These are phyloP conservation scores for Pantala flavescens DNA, from an alignment of 1,140 invertebrate genomes.

Conservation along the genomic window DNA sequence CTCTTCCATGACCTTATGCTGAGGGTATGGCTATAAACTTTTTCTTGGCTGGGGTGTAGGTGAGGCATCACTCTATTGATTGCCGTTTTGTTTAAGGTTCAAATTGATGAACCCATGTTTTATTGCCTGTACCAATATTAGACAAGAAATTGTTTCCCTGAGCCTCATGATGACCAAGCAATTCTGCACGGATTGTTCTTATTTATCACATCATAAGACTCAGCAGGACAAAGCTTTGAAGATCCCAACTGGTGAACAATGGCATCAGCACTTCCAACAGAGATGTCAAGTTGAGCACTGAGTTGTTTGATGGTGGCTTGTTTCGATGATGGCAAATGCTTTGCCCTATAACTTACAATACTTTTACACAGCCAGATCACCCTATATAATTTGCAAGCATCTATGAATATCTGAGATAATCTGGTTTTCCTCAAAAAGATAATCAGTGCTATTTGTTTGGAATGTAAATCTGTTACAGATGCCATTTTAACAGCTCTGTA, in stretches of 20 bases:
- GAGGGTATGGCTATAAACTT: no score
- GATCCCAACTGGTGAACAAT: conserved; percentile 14
- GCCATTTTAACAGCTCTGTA: conserved; percentile 13
- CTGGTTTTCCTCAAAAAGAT: conserved; percentile 16
- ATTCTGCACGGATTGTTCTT: not conserved
- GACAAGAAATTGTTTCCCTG: conserved; percentile 12
- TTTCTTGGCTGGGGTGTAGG: not conserved
- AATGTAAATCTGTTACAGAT: conserved; percentile 13
- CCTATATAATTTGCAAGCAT: conserved; percentile 13
- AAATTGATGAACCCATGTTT: conserved; percentile 15
- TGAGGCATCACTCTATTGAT: conserved; percentile 15
- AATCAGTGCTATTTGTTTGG: not conserved
- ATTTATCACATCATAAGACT: not conserved
- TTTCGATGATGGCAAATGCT: not conserved
- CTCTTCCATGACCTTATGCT: no score
- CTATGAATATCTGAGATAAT: not conserved
- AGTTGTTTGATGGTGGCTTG: no score
- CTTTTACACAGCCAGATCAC: conserved; percentile 15
- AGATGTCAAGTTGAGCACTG: not conserved
- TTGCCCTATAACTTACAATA: not conserved
- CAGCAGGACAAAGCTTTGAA: conserved; percentile 16
- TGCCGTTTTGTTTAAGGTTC: conserved; percentile 15
- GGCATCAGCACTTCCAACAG: conserved; percentile 13
- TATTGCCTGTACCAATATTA: conserved; percentile 15
- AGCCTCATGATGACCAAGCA: not conserved